Evolutionary conservation across 2,113 vertebrate genomes (phyloP), one percentile per base, ranked within the genome.

Genomic region (Syngnathus floridae): DNA sequence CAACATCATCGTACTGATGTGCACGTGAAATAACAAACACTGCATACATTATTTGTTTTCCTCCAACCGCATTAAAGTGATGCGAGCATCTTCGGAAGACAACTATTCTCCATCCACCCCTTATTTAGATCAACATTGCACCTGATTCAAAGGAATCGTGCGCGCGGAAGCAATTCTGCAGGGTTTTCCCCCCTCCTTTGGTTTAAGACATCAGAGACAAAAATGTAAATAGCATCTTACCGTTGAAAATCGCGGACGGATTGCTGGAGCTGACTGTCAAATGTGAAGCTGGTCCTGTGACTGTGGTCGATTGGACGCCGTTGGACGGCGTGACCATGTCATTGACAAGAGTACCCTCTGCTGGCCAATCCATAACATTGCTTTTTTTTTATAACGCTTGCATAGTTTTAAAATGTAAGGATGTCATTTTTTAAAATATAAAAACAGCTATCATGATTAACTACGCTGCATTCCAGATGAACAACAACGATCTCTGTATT

Each of bases 281-380:
- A 83, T 63, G 81, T 67, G 35, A 66, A 79, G 82, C 86, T 77
- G 82, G 74, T 88, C 80, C 72, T 31, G 75, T 65, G 75, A 66
- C 75, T 70, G 77, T 36, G 63, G 65, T 58, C 41, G 79, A 66
- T 78, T 22, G 21, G 8, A 55, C 52, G 76, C 64, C 75, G 70
- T 72, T 76, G 75, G 71, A 67, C 64, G 21, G 26, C 37, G 51
- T 55, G 55, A 36, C 58, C 78, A 72, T 77, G 62, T 64, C 22
- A 21, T 41, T 61, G 21, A 43, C 59, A 43, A 14, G 38, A 26
- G 59, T 26, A 67, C 82, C 82, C 68, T 82, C 81, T 86, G 70
- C 4, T 45, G 79, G 73, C n/a, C 0, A 21, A 66, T 48, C 7
- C 1, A 0, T 13, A 19, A 13, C n/a, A 73, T 41, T 72, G 46